Base-by-base conservation (phyloP, 2,797 vertebrate species). In the Characodon lateralis region DNA sequence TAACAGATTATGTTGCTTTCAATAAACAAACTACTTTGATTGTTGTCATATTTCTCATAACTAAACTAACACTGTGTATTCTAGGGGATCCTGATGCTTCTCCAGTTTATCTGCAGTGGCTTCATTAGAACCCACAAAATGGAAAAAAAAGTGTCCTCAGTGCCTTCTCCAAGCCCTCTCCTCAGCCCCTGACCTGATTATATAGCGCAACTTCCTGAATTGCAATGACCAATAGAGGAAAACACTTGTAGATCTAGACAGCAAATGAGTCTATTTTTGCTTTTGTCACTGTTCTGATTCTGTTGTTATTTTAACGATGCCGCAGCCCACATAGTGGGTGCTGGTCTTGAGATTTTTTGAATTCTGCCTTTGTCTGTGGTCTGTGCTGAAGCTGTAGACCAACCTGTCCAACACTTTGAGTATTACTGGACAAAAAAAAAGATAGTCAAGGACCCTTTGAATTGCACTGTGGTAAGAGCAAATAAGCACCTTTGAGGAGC, bases 401-500 rank as follows among this genome's bases (percentile, higher is more conserved):
- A 72, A 76, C 76, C 63, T 88, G 92, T 92, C 89, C 90, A 53
- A 28, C 91, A 91, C 90, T 92, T 84, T 92, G 92, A 92, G 92
- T 72, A 80, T 87, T 87, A 87, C 83, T 76, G 91, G 92, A 93
- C 89, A 43, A 79, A 83, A 87, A 85, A 79, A 82, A 85, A 85
- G 68, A 56, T 59, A 71, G 78, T 85, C 77, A 73, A 81, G 79
- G 80, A 89, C 85, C 88, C 83, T 90, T 92, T 87, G 79, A 91
- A 86, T 93, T 94, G 93, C 94, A 94, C 93, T 95, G 94, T 93
- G 92, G 91, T 91, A 77, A 88, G 82, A 88, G 82, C 77, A 88
- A 72, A 85, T 61, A 82, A 88, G 92, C 91, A 92, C 92, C 93
- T 94, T 80, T 18, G 8, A 80, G 81, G 85, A 80, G 76, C 83